Conservation (phyloP, 2,113 vertebrate species). For the Plectropomus leopardus region DNA sequence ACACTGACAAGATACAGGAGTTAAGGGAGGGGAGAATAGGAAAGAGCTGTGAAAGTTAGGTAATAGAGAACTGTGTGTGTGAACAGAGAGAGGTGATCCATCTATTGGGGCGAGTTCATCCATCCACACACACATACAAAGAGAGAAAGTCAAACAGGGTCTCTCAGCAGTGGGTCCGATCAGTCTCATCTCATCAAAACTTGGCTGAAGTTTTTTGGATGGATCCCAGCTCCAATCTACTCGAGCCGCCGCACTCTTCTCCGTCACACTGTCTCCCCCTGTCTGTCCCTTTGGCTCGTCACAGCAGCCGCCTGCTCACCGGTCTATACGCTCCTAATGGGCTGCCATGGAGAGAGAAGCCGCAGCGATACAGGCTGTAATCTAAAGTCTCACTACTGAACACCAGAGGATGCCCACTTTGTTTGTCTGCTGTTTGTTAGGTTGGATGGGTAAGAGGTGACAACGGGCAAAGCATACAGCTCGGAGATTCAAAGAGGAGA, state of each 20-base stretch:
- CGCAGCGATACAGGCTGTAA: conserved; percentile 52
- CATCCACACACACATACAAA: conserved; percentile 14
- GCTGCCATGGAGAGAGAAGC: conserved; percentile 64
- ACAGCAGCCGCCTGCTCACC: conserved; percentile 69
- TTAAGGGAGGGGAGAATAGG: conserved; percentile 59
- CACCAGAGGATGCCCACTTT: conserved; percentile 60
- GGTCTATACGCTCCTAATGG: conserved; percentile 59
- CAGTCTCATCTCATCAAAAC: conserved; percentile 80
- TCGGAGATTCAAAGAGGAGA: conserved; percentile 15
- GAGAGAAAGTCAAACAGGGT: conserved; percentile 52
- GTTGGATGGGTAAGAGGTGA: conserved; percentile 44
- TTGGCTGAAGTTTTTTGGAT: conserved; percentile 78
- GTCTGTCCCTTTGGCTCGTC: conserved; percentile 76
- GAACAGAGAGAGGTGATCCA: conserved; percentile 63
- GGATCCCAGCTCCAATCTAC: conserved; percentile 69
- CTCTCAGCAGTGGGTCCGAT: conserved; percentile 71
- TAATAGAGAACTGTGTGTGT: conserved; percentile 65
- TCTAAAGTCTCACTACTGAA: conserved; percentile 67
- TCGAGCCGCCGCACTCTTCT: conserved; percentile 60
- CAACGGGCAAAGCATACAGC: conserved; percentile 35
- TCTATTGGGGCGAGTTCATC: conserved; percentile 70
- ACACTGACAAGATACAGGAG: conserved; percentile 73
- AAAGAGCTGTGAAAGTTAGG: conserved; percentile 78
- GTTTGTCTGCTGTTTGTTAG: conserved; percentile 51
- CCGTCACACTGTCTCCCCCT: conserved; percentile 78